Conservation (phyloP, 2,888 invertebrate species). For the Amblyjoppa proteus region DNA sequence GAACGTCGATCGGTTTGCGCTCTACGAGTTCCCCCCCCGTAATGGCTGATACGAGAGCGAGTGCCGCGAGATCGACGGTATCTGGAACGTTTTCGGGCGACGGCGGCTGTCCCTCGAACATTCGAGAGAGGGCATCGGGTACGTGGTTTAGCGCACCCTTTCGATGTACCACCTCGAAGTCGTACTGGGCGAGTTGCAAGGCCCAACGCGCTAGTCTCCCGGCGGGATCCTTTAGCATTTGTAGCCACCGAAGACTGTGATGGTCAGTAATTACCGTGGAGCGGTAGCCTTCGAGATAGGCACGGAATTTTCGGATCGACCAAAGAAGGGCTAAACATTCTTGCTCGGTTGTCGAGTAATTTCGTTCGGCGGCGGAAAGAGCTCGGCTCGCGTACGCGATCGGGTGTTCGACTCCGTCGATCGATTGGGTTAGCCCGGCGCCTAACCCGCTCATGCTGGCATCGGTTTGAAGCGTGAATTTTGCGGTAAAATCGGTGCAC, state of each 20-base stretch:
- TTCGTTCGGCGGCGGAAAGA: background rate
- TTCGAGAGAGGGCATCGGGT: background rate
- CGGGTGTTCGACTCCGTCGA: background rate
- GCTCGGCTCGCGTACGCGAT: constrained; percentile 6
- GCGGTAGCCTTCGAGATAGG: constrained; percentile 3
- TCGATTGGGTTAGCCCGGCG: background rate
- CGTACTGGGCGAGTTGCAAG: too few relatives aligned
- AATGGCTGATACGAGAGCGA: too few relatives aligned
- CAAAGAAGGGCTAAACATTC: background rate
- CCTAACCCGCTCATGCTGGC: constrained; percentile 35
- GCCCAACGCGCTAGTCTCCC: too few relatives aligned
- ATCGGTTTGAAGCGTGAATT: constrained; percentile 59
- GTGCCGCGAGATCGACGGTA: too few relatives aligned
- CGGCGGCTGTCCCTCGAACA: background rate
- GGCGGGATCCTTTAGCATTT: background rate
- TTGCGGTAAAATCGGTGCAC: constrained; percentile 64
- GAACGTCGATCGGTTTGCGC: too few relatives aligned
- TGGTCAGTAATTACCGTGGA: constrained; percentile 5
- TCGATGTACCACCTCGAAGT: background rate
- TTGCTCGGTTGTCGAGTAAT: background rate
- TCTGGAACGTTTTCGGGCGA: too few relatives aligned
- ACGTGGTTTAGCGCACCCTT: background rate
- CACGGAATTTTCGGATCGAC: background rate
- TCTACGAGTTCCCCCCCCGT: too few relatives aligned
- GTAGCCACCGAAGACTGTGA: constrained; percentile 13